These are phyloP conservation scores for Halcyon leucocephala DNA, from an alignment of 2,797 vertebrate species.

Conservation along the genomic window DNA sequence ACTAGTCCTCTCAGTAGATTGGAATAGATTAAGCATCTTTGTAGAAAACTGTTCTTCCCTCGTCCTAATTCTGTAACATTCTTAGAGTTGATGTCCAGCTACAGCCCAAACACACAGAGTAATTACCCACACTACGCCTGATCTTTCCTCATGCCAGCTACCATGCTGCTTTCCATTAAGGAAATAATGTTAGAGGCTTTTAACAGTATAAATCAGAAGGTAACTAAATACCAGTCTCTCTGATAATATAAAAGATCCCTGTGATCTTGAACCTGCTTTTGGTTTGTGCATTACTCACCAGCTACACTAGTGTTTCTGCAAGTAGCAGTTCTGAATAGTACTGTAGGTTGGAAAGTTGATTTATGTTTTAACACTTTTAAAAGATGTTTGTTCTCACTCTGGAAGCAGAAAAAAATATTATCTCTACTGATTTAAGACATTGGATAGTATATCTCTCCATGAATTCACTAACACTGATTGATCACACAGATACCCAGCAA, in stretches of 20 bases:
- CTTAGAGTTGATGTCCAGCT: constrained; percentile 41
- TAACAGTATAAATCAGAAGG: neutral
- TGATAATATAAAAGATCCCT: neutral
- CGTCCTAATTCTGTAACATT: constrained; percentile 54
- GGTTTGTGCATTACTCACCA: neutral
- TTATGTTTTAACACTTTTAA: neutral
- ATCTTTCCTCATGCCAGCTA: neutral
- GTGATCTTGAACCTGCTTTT: neutral
- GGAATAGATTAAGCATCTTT: constrained; percentile 12
- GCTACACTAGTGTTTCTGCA: neutral
- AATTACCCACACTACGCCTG: neutral
- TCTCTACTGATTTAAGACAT: neutral
- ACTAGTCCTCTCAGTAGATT: neutral
- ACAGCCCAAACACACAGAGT: constrained; percentile 44
- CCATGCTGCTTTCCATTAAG: neutral
- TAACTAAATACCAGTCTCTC: neutral
- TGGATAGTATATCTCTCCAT: neutral
- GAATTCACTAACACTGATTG: neutral
- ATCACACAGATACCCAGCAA: neutral
- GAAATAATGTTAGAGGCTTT: constrained; percentile 9
- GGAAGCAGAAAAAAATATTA: neutral
- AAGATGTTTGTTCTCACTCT: neutral
- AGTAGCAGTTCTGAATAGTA: neutral
- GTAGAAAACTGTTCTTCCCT: constrained; percentile 50
- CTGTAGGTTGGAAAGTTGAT: neutral